These are phyloP conservation scores for Muscicapa striata DNA, from an alignment of 2,797 vertebrate genomes.

Conservation along the genomic window DNA sequence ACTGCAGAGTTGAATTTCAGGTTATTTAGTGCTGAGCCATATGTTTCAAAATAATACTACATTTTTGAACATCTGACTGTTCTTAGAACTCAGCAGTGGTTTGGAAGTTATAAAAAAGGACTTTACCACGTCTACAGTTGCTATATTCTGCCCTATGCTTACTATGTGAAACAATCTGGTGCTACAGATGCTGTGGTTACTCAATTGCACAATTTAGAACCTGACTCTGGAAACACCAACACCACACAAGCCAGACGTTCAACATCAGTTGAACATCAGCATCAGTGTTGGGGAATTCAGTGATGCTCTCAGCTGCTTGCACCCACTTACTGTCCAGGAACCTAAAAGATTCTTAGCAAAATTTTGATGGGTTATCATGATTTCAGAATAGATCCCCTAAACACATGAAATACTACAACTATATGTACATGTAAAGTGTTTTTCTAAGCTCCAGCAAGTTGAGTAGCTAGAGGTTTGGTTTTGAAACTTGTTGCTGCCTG, in stretches of 20 bases:
- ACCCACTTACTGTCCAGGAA: background rate
- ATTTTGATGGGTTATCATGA: background rate
- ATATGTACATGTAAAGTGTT: background rate
- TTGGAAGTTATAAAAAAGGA: background rate
- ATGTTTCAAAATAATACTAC: slow-evolving; percentile 4
- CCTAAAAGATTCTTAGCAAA: background rate
- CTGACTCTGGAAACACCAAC: background rate
- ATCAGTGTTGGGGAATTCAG: background rate
- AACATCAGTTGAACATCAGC: background rate
- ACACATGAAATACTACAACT: background rate
- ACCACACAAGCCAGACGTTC: background rate
- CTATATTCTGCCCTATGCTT: background rate
- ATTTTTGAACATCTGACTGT: background rate
- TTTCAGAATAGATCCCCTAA: background rate
- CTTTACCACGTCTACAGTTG: background rate
- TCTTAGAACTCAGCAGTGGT: background rate
- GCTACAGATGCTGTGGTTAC: background rate
- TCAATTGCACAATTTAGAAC: background rate
- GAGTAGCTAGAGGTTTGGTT: background rate
- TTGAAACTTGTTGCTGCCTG: background rate
- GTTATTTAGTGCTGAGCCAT: background rate
- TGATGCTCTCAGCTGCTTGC: background rate
- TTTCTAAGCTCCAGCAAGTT: background rate
- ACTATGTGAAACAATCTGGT: background rate
- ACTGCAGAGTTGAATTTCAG: background rate